Percentiles rank a stretch among this genome's conserved stretches.
Conservation (phyloP, 1,140 invertebrate species). For the Diorhabda sublineata region DNA sequence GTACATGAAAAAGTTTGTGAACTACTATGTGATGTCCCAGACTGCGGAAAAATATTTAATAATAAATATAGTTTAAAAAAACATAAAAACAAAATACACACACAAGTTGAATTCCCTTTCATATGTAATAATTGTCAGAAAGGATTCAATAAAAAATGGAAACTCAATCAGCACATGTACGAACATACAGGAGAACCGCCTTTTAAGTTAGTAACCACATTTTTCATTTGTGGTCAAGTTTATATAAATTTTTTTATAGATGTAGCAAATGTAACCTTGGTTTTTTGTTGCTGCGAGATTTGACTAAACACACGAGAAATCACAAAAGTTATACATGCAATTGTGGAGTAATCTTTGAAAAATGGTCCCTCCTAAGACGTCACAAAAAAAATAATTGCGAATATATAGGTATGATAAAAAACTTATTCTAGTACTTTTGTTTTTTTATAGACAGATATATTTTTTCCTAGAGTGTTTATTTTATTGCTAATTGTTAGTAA, state of each 20-base stretch:
- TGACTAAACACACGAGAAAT: conserved; percentile 48
- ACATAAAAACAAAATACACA: conserved; percentile 41
- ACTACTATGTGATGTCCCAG: conserved; percentile 28
- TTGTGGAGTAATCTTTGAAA: conserved; percentile 44
- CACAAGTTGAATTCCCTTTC: conserved; percentile 35
- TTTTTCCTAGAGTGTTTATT: conserved; percentile 10
- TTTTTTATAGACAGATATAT: not conserved
- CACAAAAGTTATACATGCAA: conserved; percentile 50
- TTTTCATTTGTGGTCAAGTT: not conserved
- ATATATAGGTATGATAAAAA: not conserved
- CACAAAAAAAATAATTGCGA: conserved; percentile 43
- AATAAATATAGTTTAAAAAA: conserved; percentile 40
- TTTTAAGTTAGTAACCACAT: conserved; percentile 44
- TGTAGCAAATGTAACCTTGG: conserved; percentile 47
- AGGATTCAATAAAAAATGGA: conserved; percentile 48
- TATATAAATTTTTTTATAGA: conserved; percentile 31
- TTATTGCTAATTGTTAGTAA: conserved; percentile 12
- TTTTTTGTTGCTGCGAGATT: conserved; percentile 46
- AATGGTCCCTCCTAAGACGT: conserved; percentile 47
- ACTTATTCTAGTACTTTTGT: no score
- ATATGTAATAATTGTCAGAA: conserved; percentile 47
- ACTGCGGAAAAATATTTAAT: conserved; percentile 33
- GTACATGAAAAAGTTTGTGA: conserved; percentile 28
- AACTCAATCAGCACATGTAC: conserved; percentile 48
- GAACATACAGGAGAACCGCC: conserved; percentile 49